Evolutionary conservation across 2,113 vertebrate species (phyloP), one percentile per base, ranked within the genome.

Genomic region (Galemys pyrenaicus): DNA sequence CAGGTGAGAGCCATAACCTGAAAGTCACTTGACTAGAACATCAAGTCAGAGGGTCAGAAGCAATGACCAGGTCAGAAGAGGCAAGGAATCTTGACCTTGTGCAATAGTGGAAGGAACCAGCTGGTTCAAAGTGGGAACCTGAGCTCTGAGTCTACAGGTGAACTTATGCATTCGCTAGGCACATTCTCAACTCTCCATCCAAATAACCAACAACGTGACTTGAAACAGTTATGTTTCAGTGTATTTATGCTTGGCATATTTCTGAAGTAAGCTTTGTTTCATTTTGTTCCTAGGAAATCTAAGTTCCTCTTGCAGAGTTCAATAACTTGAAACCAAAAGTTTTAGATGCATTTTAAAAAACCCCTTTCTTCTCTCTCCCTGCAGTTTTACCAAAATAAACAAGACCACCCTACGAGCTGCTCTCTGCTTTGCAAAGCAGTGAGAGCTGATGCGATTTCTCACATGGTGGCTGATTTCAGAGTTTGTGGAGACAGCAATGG

Each of bases 381-480:
- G 96, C 92, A 77, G 94, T 85, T 60, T 88, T 93, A 96, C 96
- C 86, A 96, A 95, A 96, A 96, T 96, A 92, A 97, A 94, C 74
- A 95, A 79, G 91, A 94, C 94, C 81, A 90, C 94, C 60, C n/a
- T 49, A 83, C 62, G 51, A 91, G 88, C 62, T 68, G 22, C 68
- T 87, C 37, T 65, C 78, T 78, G 67, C 91, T 96, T 96, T 93
- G 90, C 96, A 96, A 77, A 88, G 91, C 80, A 83, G n/a, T 0
- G 12, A 74, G 73, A 86, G 46, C 78, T 86, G 81, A 92, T 75
- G 92, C 84, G 93, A 67, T 92, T 91, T 70, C 92, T 82, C 91
- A 88, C 94, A 92, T 78, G 39, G 87, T 17, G 82, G 78, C 75
- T 94, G n/a, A 91, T 96, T 95, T 95, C 58, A 60, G 91, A 68